Evolutionary conservation across 2,113 vertebrate species (phyloP), one percentile per base, ranked within the genome.

Genomic region (Lampris incognitus): DNA sequence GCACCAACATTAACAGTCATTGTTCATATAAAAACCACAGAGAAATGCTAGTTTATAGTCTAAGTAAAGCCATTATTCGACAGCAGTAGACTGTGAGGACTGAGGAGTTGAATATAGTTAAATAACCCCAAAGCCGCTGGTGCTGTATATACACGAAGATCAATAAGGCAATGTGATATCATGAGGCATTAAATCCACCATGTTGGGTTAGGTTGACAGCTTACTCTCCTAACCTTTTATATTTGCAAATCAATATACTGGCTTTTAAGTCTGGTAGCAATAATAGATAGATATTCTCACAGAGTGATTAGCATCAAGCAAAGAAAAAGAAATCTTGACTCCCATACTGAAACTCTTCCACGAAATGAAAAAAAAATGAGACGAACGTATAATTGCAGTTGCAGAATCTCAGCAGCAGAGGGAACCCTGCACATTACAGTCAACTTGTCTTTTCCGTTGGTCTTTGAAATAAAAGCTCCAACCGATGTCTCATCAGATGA

Each of bases 151-250:
- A 69, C 49, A 72, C 52, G 41, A 38, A 44, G 64, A 89, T 83
- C 88, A 61, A 85, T 81, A 78, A 54, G 51, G 69, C 71, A 84
- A 72, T 58, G 63, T 81, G 75, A 85, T 84, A 63, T 51, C 67
- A 84, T 79, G 82, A 87, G 64, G 81, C 78, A 82, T 44, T 11
- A 54, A 0, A 9, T 54, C 41, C 48, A 55, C 44, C 6, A 52
- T 51, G 60, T 13, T 56, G 11, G 54, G 66, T 65, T 41, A 67
- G 66, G 52, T 9, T 36, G 0, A 50, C 42, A 4, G 52, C 7
- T 44, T 51, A 46, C 60, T 62, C 38, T 13, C 41, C 56, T 11
- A 50, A 3, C 41, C 8, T 4, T 1, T 9, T 62, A 46, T 24
- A 38, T 69, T 60, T 46, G 72, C 54, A 51, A 52, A 37, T 38